These are phyloP conservation scores for Anolis sagrei DNA, from an alignment of 2,113 vertebrate genomes.

Conservation along the genomic window DNA sequence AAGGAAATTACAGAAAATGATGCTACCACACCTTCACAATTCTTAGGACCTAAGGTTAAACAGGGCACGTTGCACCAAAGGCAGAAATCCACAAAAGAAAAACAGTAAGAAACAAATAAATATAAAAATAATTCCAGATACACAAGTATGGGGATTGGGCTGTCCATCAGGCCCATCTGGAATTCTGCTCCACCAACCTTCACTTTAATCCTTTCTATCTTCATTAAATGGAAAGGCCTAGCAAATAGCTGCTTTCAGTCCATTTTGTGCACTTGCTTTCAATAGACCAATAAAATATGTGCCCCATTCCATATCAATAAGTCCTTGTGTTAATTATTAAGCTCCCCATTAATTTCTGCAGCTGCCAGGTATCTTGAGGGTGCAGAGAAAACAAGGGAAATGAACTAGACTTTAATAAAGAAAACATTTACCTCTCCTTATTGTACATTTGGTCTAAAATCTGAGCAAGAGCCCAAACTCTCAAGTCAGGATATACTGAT, in stretches of 20 bases:
- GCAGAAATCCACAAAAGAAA: neutral
- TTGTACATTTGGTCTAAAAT: constrained; percentile 51
- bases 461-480: constrained; percentile 58
- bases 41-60: too few species aligned
- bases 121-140: neutral
- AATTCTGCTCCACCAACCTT: neutral
- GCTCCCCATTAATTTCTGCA: constrained; percentile 51
- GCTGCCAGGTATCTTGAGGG: constrained; percentile 48
- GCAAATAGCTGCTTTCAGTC: constrained; percentile 24
- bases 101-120: neutral
- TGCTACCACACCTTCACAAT: too few species aligned
- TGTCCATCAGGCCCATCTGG: neutral
- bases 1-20: too few species aligned
- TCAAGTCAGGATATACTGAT: constrained; percentile 50
- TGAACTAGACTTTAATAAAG: constrained; percentile 48
- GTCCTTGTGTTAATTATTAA: constrained; percentile 57
- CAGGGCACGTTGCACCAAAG: too few species aligned
- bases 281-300: constrained; percentile 19
- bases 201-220: neutral
- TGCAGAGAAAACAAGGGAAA: constrained; percentile 52
- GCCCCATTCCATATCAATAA: neutral
- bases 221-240: neutral
- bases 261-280: neutral
- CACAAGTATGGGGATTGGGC: neutral
- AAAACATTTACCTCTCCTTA: constrained; percentile 45